These are phyloP conservation scores for Drosophila pseudoobscura DNA, from an alignment of 1,140 invertebrate genomes.

Conservation along the genomic window DNA sequence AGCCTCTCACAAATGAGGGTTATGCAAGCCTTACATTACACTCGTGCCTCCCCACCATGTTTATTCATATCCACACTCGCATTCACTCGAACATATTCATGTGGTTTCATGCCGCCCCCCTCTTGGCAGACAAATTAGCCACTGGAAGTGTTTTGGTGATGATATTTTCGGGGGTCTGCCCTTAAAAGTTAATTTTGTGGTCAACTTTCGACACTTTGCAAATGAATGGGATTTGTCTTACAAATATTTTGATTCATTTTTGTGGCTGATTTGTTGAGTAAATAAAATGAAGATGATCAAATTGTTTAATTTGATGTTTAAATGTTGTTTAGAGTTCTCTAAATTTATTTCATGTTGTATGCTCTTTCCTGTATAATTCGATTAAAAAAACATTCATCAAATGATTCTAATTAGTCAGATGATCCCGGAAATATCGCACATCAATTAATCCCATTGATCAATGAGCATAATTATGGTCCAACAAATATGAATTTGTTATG, in stretches of 20 bases:
- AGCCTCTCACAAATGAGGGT: slow-evolving; percentile 58
- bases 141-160: slow-evolving; percentile 55
- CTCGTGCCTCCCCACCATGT: slow-evolving; percentile 49
- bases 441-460: slow-evolving; percentile 41
- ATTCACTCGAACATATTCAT: slow-evolving; percentile 35
- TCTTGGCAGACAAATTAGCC: slow-evolving; percentile 51
- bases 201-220: slow-evolving; percentile 49
- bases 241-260: slow-evolving; percentile 34
- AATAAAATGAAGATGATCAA: slow-evolving; percentile 35
- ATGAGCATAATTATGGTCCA: slow-evolving; percentile 34
- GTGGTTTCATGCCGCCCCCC: slow-evolving; percentile 35
- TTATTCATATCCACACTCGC: slow-evolving; percentile 62
- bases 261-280: slow-evolving; percentile 45
- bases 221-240: slow-evolving; percentile 30
- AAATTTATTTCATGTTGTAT: no score
- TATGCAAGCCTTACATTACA: slow-evolving; percentile 60
- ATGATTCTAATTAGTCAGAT: slow-evolving; percentile 22
- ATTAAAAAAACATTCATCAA: slow-evolving; percentile 56
- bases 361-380: slow-evolving; percentile 23
- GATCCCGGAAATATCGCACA: slow-evolving; percentile 33
- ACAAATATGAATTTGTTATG: slow-evolving; percentile 39
- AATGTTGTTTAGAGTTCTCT: no score
- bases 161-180: slow-evolving; percentile 47
- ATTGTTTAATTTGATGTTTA: no score
- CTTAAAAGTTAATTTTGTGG: slow-evolving; percentile 58